phyloP scores from a whole-genome alignment of 30 jellyfish, hydroid and myxozoan genomes.

The Chrysaora quinquecirrha region DNA sequence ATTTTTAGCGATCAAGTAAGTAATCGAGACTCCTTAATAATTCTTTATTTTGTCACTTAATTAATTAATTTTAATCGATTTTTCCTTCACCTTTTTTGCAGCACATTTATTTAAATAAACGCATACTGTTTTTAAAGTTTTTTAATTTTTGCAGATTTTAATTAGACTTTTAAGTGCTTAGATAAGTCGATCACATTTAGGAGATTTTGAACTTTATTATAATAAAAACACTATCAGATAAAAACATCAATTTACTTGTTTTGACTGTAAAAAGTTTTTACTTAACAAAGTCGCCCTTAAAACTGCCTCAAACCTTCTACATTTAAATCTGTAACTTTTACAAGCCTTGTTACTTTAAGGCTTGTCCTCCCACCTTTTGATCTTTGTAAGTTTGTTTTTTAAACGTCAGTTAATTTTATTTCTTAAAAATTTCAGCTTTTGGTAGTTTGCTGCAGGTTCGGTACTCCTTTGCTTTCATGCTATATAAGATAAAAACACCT shows the following conservation, averaged over 20 bases:
- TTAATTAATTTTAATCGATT: too few relatives aligned
- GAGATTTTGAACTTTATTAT: neutral
- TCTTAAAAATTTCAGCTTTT: neutral
- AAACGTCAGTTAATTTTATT: neutral
- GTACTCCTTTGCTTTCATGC: too few relatives aligned
- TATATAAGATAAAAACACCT: too few relatives aligned
- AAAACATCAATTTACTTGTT: neutral
- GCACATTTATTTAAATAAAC: neutral
- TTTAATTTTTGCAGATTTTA: neutral
- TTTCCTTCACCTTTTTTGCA: neutral
- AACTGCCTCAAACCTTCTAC: too few relatives aligned
- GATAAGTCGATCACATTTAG: neutral
- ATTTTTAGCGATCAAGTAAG: too few relatives aligned
- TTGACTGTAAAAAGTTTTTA: constrained; percentile 8
- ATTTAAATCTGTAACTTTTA: too few relatives aligned
- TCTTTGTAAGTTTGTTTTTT: neutral
- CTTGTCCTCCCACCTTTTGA: neutral
- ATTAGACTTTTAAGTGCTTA: too few relatives aligned
- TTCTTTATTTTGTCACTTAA: too few relatives aligned
- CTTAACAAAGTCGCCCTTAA: neutral
- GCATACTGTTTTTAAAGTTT: neutral
- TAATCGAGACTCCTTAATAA: too few relatives aligned
- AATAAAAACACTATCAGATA: neutral
- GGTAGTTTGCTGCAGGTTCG: too few relatives aligned
- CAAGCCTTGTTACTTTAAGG: too few relatives aligned